Base-by-base conservation (phyloP, 2,797 vertebrate species). In the Sebastes variabilis region DNA sequence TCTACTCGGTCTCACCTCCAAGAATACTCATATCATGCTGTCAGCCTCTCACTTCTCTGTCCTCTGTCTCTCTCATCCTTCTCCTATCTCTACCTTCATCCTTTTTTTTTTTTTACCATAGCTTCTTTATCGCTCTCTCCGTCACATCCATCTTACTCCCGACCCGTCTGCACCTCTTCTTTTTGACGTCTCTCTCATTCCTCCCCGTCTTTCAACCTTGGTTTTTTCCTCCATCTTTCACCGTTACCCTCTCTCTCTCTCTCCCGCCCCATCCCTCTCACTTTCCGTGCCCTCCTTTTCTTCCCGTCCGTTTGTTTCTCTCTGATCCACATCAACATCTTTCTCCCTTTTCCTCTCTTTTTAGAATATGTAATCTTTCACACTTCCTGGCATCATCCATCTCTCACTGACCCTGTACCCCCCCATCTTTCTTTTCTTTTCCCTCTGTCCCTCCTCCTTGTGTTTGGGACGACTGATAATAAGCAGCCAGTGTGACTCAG, bases 101-200 rank as follows among this genome's bases (percentile, higher is more conserved):
- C 77, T 79, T 83, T 69, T 73, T 77, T 75, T 89, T 77, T 70
- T 72, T 71, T 73, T 74, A 70, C 83, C 88, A 83, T 71, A 79
- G 85, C 90, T 93, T 93, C 89, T 93, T 93, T 92, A 92, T 94
- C 93, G 82, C 80, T 87, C 86, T 59, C 84, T 76, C 83, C 54
- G 49, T 90, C 90, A 85, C 92, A 94, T 95, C 92, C 88, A 92
- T 94, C 94, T 95, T 93, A 92, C 91, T 94, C 93, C 68, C 38
- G 24, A 76, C 83, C 75, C 79, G 81, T 94, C 91, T 88, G 84
- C 90, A 89, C 88, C 91, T 93, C 91, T 93, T 90, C 90, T 91
- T 92, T 92, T 86, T 94, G 93, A 95, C 90, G 80, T 94, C 93
- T 95, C 90, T 94, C 92, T 95, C 91, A 89, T 92, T 90, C 85